Evolutionary conservation across 23 tunicate genomes (phyloP).

Genomic region (Styela clava): DNA sequence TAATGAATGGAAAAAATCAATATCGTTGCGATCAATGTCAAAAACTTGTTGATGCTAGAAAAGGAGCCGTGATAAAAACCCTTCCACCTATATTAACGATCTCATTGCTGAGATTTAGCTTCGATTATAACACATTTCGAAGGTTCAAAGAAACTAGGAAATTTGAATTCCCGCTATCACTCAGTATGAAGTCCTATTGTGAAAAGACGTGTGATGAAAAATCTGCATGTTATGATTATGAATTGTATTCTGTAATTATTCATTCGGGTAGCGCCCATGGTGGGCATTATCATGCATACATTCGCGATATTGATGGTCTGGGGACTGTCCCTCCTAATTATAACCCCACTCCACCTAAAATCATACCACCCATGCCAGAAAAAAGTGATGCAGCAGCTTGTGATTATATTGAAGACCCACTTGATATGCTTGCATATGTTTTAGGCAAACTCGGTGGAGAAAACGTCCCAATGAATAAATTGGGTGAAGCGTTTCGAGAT

Average conservation of each 20-base stretch:
- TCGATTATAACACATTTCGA: conserved; percentile 27
- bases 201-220: neutral
- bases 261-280: conserved; percentile 56
- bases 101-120: conserved; percentile 40
- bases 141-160: conserved; percentile 45
- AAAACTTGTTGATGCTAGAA: conserved; percentile 44
- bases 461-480: conserved; percentile 32
- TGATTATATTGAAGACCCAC: conserved; percentile 20
- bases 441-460: conserved; percentile 21
- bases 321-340: conserved; percentile 32
- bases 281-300: conserved; percentile 51
- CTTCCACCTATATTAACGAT: conserved; percentile 41
- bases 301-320: conserved; percentile 58
- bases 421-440: conserved; percentile 29
- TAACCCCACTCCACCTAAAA: conserved; percentile 5
- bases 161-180: conserved; percentile 38
- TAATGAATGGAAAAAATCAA: conserved; percentile 54
- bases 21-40: conserved; percentile 51
- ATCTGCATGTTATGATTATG: conserved; percentile 31
- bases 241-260: conserved; percentile 51
- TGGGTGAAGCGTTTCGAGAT: conserved; percentile 41
- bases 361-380: neutral
- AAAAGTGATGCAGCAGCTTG: neutral
- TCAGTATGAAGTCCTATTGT: conserved; percentile 29
- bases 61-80: conserved; percentile 42